These are phyloP conservation scores for Cantharis lateralis DNA, from an alignment of 2,888 invertebrate genomes.

Conservation along the genomic window DNA sequence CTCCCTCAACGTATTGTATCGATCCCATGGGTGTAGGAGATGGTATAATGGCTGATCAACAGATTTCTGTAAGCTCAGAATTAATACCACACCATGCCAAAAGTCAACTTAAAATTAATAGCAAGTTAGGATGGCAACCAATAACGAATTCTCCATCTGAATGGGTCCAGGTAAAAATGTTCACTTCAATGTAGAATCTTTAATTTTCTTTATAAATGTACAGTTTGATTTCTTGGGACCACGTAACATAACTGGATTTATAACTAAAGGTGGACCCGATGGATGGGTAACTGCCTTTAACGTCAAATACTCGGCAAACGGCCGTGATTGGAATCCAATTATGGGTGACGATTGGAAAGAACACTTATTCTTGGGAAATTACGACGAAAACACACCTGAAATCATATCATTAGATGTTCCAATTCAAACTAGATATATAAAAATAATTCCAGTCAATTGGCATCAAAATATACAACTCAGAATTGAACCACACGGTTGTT, in stretches of 20 bases:
- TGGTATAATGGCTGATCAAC: conserved; percentile 64
- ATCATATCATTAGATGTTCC: conserved; percentile 73
- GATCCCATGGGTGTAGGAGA: conserved; percentile 76
- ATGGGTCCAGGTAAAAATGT: conserved; percentile 66
- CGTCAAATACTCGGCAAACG: conserved; percentile 74
- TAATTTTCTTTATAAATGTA: conserved; percentile 24
- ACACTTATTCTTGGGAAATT: conserved; percentile 73
- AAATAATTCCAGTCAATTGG: conserved; percentile 76
- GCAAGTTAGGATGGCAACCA: conserved; percentile 67
- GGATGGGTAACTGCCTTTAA: conserved; percentile 79
- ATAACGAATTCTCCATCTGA: conserved; percentile 69
- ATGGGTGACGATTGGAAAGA: conserved; percentile 61
- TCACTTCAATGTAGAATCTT: not conserved
- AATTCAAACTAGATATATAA: conserved; percentile 72
- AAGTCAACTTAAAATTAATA: conserved; percentile 57
- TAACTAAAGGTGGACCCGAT: conserved; percentile 70
- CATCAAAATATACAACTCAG: conserved; percentile 73
- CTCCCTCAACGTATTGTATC: conserved; percentile 58
- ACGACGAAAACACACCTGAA: conserved; percentile 65
- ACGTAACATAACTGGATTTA: conserved; percentile 77
- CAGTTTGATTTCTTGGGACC: conserved; percentile 78
- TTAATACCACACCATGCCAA: conserved; percentile 51
- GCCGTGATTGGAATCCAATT: conserved; percentile 72
- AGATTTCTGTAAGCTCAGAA: conserved; percentile 70
- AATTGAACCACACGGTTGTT: conserved; percentile 80